Percentiles rank a stretch among this genome's conserved stretches.
These are phyloP conservation scores for Watsonalla binaria DNA, from an alignment of 2,888 invertebrate species.

Conservation along the genomic window DNA sequence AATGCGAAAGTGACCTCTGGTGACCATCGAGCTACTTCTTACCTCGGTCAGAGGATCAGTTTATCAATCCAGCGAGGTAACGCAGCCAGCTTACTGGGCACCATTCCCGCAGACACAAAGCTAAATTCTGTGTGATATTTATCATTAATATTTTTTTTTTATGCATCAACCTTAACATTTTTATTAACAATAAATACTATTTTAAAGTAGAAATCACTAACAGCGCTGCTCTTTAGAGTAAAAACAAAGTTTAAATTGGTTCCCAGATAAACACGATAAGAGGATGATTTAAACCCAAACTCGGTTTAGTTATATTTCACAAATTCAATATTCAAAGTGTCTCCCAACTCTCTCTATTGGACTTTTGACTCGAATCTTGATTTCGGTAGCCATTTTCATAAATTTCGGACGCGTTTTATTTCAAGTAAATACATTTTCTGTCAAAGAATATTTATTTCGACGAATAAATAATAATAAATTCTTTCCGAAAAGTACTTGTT, in stretches of 20 bases:
- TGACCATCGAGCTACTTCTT: too few species aligned
- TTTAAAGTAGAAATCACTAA: background rate
- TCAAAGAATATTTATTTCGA: too few species aligned
- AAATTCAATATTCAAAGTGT: background rate
- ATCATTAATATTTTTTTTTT: too few species aligned
- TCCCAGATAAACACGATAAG: conserved; percentile 22
- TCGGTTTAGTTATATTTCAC: conserved; percentile 15
- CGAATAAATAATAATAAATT: too few species aligned
- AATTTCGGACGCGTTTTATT: background rate
- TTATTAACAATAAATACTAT: background rate
- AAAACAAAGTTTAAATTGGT: conserved; percentile 28
- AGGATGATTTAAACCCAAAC: conserved; percentile 25
- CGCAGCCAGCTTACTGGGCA: too few species aligned
- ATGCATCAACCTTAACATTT: too few species aligned
- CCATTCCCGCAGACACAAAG: too few species aligned
- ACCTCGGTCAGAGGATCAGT: too few species aligned
- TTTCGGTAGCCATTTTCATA: background rate
- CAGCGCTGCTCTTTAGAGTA: conserved; percentile 17
- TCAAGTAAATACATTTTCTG: background rate
- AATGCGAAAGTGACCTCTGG: too few species aligned
- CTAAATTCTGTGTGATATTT: too few species aligned
- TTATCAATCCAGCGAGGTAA: too few species aligned
- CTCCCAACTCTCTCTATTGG: background rate
- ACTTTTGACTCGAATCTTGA: background rate
- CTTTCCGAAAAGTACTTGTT: too few species aligned